Percentiles rank a stretch among this genome's conserved stretches.
phyloP scores from a whole-genome alignment of 2,888 invertebrate species.

The Mythimna albipuncta region DNA sequence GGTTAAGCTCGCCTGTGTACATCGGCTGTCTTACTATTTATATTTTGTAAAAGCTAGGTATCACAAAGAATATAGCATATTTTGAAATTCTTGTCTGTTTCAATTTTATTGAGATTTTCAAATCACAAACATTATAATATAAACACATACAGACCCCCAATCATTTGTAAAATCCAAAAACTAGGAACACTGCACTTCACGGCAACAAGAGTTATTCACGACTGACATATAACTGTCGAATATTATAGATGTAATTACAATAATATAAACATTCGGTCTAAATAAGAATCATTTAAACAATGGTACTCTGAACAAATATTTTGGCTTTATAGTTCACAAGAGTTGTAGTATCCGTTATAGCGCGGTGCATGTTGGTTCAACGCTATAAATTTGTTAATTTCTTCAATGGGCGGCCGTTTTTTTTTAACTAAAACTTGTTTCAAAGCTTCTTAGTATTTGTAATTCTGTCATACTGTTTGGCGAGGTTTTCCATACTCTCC shows the following conservation, averaged over 20 bases:
- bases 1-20: no score
- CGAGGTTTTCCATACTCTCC: neutral
- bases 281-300: slow-evolving; percentile 43
- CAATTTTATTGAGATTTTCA: neutral
- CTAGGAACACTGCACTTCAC: slow-evolving; percentile 14
- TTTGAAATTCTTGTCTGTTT: neutral
- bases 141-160: slow-evolving; percentile 1
- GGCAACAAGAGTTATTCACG: slow-evolving; percentile 1
- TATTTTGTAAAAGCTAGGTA: no score
- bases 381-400: neutral
- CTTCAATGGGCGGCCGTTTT: neutral
- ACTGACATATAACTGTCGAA: neutral
- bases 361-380: neutral
- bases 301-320: slow-evolving; percentile 39
- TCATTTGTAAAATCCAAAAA: slow-evolving; percentile 21
- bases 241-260: slow-evolving; percentile 3
- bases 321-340: slow-evolving; percentile 10
- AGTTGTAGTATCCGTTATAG: neutral
- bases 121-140: neutral
- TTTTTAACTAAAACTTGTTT: neutral
- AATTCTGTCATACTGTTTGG: neutral
- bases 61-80: no score
- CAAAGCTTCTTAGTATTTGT: neutral
- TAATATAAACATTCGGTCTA: slow-evolving; percentile 16
- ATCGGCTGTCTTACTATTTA: no score